A percentile compares a stretch with the other conserved stretches of the same genome.
Conservation (phyloP, 1,140 invertebrate species). For the Rhopalosiphum padi region DNA sequence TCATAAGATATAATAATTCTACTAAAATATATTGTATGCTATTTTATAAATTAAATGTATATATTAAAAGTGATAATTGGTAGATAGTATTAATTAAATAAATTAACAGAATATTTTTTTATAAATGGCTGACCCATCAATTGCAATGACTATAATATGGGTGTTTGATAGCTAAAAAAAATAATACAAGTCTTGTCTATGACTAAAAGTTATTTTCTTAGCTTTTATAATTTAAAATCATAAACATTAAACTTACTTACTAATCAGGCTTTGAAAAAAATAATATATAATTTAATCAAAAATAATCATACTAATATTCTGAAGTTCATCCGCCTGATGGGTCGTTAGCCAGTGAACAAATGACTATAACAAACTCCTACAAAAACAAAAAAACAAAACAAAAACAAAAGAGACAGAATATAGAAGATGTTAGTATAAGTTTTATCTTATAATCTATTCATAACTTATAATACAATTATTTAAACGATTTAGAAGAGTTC, state of each 20-base stretch:
- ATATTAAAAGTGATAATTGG: background rate
- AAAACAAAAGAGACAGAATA: conserved; percentile 56
- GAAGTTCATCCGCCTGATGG: conserved; percentile 52
- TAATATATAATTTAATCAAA: conserved; percentile 6
- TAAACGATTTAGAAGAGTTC: conserved; percentile 53
- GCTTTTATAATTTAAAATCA: background rate
- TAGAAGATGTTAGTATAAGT: conserved; percentile 53
- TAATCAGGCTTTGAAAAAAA: conserved; percentile 48
- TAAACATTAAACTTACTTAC: conserved; percentile 21
- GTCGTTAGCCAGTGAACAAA: conserved; percentile 56
- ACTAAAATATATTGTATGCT: background rate
- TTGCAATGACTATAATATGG: conserved; percentile 3
- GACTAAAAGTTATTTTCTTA: background rate
- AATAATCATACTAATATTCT: conserved; percentile 39
- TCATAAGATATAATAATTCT: background rate
- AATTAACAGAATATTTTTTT: conserved; percentile 3
- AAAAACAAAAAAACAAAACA: conserved; percentile 52
- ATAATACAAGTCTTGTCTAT: background rate
- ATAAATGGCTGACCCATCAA: conserved; percentile 11
- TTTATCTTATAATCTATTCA: background rate
- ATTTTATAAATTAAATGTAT: background rate
- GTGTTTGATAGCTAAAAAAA: background rate
- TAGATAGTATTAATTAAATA: background rate
- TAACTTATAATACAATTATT: conserved; percentile 22
- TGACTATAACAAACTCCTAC: conserved; percentile 55